These are phyloP conservation scores for Lepas anatifera DNA, from an alignment of 2,888 invertebrate genomes.

Conservation along the genomic window DNA sequence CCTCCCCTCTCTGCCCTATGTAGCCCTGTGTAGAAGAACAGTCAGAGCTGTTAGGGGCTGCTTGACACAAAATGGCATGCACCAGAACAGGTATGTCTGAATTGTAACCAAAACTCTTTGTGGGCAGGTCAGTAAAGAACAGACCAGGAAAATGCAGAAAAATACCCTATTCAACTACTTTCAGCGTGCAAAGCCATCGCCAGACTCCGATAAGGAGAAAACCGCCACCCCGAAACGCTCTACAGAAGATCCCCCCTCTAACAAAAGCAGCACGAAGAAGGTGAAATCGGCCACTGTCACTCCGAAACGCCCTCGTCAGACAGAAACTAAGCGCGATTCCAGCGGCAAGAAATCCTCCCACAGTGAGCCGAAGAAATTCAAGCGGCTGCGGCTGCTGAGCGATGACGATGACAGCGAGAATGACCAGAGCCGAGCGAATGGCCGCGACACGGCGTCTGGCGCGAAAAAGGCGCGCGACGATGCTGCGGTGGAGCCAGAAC, in stretches of 20 bases:
- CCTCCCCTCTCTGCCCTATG: no score
- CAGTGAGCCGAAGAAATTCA: not conserved
- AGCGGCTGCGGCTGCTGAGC: not conserved
- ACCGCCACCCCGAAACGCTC: not conserved
- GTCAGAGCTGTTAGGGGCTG: not conserved
- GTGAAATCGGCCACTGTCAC: not conserved
- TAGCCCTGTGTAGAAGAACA: not conserved
- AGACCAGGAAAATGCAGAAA: not conserved
- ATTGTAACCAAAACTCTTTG: no score
- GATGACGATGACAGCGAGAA: constrained; percentile 1
- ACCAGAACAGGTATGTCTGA: no score
- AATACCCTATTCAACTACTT: not conserved
- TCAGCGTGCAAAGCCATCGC: not conserved
- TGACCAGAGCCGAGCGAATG: not conserved
- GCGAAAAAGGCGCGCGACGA: not conserved
- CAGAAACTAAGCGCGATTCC: no score
- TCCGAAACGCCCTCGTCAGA: not conserved
- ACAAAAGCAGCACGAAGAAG: not conserved
- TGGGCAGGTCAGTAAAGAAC: no score
- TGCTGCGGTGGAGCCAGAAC: not conserved
- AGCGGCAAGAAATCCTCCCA: no score
- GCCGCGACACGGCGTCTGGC: no score
- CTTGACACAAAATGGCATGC: no score
- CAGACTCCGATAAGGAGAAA: not conserved
- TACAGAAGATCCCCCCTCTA: not conserved